These are phyloP conservation scores for Euschistus heros DNA, from an alignment of 1,140 invertebrate species.

Conservation along the genomic window DNA sequence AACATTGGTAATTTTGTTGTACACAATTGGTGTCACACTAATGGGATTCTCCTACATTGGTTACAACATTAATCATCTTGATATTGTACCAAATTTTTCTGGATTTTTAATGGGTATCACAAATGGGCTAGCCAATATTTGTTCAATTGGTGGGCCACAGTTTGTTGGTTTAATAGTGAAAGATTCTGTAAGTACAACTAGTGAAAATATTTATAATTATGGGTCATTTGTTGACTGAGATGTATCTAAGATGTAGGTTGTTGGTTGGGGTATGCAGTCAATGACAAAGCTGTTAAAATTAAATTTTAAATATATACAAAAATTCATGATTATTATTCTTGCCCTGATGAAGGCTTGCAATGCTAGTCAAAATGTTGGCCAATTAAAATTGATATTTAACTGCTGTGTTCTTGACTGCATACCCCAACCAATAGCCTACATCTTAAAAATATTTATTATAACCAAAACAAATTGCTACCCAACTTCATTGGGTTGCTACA, in stretches of 20 bases:
- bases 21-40: slow-evolving; percentile 43
- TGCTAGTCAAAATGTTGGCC: no score
- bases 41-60: slow-evolving; percentile 39
- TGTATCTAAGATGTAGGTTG: background rate
- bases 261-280: background rate
- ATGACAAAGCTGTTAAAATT: background rate
- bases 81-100: slow-evolving; percentile 63
- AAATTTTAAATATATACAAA: background rate
- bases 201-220: background rate
- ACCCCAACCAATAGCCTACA: no score
- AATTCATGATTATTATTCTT: no score
- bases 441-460: no score
- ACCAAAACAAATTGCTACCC: no score
- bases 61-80: slow-evolving; percentile 48
- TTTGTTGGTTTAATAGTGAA: slow-evolving; percentile 21
- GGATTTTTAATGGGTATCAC: slow-evolving; percentile 60
- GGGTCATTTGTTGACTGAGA: background rate
- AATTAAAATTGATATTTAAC: no score
- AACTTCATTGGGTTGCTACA: no score
- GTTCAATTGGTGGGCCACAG: slow-evolving; percentile 53
- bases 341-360: no score
- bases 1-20: slow-evolving; percentile 35
- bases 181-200: slow-evolving; percentile 16
- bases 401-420: no score
- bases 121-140: slow-evolving; percentile 52